Base-by-base conservation (phyloP, 53 echinoderm and acorn worm species). In the Luidia sarsii region DNA sequence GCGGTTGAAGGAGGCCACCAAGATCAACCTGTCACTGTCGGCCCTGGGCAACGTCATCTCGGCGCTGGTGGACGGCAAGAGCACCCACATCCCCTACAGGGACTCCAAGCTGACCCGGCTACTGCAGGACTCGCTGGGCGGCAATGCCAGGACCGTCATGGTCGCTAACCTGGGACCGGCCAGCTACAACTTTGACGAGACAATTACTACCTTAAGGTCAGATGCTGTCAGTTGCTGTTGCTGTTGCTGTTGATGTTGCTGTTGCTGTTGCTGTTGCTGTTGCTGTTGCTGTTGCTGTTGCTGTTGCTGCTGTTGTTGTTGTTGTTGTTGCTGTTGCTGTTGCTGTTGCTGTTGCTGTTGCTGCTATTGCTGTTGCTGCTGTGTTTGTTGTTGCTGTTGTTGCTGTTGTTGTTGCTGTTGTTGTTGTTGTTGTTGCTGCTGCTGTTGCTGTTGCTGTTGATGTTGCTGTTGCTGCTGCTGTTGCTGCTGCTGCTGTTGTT, bases 101-200 rank as follows among this genome's bases (percentile, higher is more conserved):
- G 95, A 95, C 70, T 95, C 95, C 23, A 95, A 95, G 57, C 65
- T 95, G 61, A 95, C 95, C 1, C 79, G 95, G 32, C 67, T 95
- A 67, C 61, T 95, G 33, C 95, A 95, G 87, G 95, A 95, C 85
- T 95, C 95, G 2, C 87, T 95, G 3, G 95, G 95, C 0, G 95
- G 95, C 15, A 95, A 95, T 35, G 95, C 95, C 0, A 92, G 51
- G 82, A 95, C 95, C 8, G 92, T 95, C 33, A 95, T 95, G 95
- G 95, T 95, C 14, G 95, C 95, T 7, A 95, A 95, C 64, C 67
- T 95, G 13, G 95, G 95, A 14, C 95, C 95, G 19, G 95, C 95
- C 16, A 92, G 88, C 61, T 95, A 95, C 41, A 95, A 95, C 74
- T 95, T 54, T 79, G 92, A 95, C 62, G 95, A 95, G 71, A 91